Evolutionary conservation across 2,113 vertebrate species (phyloP).

Genomic region (Datnioides undecimradiatus): DNA sequence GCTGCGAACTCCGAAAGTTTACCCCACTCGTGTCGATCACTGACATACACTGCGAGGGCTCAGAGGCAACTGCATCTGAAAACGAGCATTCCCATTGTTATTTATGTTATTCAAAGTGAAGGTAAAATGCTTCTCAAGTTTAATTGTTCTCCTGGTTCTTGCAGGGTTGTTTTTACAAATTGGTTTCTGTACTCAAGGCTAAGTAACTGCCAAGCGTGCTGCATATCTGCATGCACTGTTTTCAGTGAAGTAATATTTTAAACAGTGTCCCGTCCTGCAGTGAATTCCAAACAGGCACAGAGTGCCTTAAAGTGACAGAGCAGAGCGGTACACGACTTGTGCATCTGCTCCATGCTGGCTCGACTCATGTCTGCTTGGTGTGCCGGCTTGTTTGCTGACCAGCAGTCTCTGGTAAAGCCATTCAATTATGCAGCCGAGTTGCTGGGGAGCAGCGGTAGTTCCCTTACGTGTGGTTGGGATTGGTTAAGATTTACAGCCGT

Average conservation of each 20-base stretch:
- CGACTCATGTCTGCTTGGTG: constrained; percentile 7
- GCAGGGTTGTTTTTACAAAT: constrained; percentile 19
- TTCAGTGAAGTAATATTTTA: not conserved
- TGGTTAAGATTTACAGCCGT: not conserved
- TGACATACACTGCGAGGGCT: not conserved
- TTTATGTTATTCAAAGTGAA: not conserved
- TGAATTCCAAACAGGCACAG: constrained; percentile 35
- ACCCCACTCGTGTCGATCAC: not conserved
- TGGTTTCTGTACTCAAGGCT: not conserved
- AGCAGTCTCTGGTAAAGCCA: not conserved
- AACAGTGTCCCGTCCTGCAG: not conserved
- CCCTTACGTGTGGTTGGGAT: not conserved
- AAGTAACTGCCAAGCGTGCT: not conserved
- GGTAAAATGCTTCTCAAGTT: not conserved
- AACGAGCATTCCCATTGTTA: not conserved
- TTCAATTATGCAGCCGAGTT: constrained; percentile 50
- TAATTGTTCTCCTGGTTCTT: not conserved
- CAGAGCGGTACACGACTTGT: constrained; percentile 36
- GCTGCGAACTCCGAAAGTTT: constrained; percentile 22
- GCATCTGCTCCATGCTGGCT: constrained; percentile 22
- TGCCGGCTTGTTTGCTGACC: constrained; percentile 28
- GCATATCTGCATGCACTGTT: not conserved
- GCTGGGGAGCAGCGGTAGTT: constrained; percentile 18
- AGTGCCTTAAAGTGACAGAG: constrained; percentile 28
- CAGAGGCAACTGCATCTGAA: constrained; percentile 8